Evolutionary conservation across 2,113 vertebrate genomes (phyloP), one percentile per base, ranked within the genome.

Genomic region (Hiodon tergisus): DNA sequence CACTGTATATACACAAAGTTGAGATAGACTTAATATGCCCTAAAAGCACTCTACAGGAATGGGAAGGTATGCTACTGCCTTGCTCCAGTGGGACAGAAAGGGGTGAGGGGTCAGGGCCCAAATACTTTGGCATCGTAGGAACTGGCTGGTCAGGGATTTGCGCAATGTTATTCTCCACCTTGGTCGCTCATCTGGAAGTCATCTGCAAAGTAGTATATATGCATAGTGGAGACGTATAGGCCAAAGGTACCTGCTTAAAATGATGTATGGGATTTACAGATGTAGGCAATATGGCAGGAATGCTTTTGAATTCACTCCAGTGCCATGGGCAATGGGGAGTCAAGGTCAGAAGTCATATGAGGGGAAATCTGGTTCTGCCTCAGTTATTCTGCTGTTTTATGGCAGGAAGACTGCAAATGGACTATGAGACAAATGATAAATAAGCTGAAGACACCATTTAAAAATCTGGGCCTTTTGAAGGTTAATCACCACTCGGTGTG

Each of bases 181-280:
- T 81, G 58, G 58, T 46, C 47, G 76, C 78, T 85, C 86, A 88
- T 88, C 85, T 89, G 88, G 87, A 88, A 86, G 63, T 73, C 78
- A 87, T 88, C 87, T 74, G 57, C 67, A 74, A 48, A 67, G 61
- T 11, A 71, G 17, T 77, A 58, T 67, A 55, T 72, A 72, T 74
- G 63, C 17, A 46, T 31, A 71, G 3, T 73, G 53, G 58, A 46
- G 51, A 55, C 46, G 9, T 72, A 74, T 61, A 71, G 68, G 73
- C 50, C 78, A 76, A 78, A 76, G 79, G 80, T 86, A 85, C 83
- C 81, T 85, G 77, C 73, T 76, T 78, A 52, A 60, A 48, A 55
- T 78, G 77, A 89, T 83, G 81, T 82, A 79, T 77, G 76, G 77
- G 67, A 70, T 69, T 55, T 63, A 62, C 74, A 70, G 79, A 73